Evolutionary conservation across 2,888 invertebrate species (phyloP).

Genomic region (Scaptomyza caliginosa): DNA sequence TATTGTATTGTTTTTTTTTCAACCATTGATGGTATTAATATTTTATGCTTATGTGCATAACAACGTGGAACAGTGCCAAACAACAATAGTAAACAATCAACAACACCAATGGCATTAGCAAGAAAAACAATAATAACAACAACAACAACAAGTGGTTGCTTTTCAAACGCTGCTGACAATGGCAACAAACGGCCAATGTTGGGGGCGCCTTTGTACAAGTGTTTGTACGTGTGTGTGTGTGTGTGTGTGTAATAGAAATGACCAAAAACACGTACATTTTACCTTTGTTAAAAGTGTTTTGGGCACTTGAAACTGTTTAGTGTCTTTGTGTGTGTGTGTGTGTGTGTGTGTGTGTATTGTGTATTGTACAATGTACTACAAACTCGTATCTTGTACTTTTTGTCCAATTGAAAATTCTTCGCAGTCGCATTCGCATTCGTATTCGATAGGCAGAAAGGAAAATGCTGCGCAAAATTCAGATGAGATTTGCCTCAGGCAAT

Average conservation of each 20-base stretch:
- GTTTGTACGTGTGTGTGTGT: constrained; percentile 1
- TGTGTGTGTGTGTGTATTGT: neutral
- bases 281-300: constrained; percentile 53
- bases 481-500: constrained; percentile 16
- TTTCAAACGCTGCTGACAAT: constrained; percentile 33
- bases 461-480: constrained; percentile 43
- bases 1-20: constrained; percentile 14
- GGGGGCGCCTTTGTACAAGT: neutral
- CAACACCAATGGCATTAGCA: constrained; percentile 8
- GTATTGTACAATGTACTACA: neutral
- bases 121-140: constrained; percentile 23
- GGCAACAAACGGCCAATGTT: constrained; percentile 21
- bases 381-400: constrained; percentile 12
- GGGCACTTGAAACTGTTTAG: constrained; percentile 54
- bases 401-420: constrained; percentile 43
- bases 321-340: constrained; percentile 11
- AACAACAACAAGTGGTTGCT: constrained; percentile 37
- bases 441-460: constrained; percentile 8
- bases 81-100: constrained; percentile 26
- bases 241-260: constrained; percentile 39
- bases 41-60: constrained; percentile 62
- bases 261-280: constrained; percentile 21
- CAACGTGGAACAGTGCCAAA: constrained; percentile 35
- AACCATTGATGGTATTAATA: constrained; percentile 57
- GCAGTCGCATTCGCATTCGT: constrained; percentile 11